Evolutionary conservation across 2,113 vertebrate species (phyloP).

Genomic region (Mungos mungo): DNA sequence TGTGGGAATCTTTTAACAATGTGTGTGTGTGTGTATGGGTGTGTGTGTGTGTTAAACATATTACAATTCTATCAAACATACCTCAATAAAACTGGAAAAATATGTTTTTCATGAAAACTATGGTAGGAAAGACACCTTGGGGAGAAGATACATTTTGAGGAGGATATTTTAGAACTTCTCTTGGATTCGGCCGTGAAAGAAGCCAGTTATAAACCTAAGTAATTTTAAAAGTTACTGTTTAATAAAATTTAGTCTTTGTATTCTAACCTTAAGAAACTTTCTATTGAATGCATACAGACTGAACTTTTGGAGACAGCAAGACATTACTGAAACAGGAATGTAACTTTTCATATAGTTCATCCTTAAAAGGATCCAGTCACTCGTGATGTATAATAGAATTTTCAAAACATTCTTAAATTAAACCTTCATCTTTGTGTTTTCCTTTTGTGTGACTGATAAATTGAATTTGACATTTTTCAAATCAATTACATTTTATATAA

Average conservation of each 20-base stretch:
- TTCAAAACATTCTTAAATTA: slow-evolving; percentile 32
- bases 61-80: background rate
- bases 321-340: slow-evolving; percentile 36
- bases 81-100: background rate
- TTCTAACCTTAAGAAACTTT: background rate
- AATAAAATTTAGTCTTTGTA: background rate
- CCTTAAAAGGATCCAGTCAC: background rate
- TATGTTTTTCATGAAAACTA: background rate
- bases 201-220: background rate
- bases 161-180: background rate
- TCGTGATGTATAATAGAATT: slow-evolving; percentile 2
- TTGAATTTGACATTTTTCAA: slow-evolving; percentile 37
- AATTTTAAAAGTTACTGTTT: background rate
- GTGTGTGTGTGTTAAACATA: background rate
- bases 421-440: slow-evolving; percentile 45
- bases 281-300: background rate
- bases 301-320: background rate
- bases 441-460: background rate
- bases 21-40: too few species aligned
- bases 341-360: background rate
- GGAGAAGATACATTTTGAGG: background rate
- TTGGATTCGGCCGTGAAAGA: background rate
- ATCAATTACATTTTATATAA: slow-evolving; percentile 36
- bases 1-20: background rate
- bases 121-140: background rate